Conservation (phyloP, 2,113 vertebrate species). For the Anolis carolinensis region DNA sequence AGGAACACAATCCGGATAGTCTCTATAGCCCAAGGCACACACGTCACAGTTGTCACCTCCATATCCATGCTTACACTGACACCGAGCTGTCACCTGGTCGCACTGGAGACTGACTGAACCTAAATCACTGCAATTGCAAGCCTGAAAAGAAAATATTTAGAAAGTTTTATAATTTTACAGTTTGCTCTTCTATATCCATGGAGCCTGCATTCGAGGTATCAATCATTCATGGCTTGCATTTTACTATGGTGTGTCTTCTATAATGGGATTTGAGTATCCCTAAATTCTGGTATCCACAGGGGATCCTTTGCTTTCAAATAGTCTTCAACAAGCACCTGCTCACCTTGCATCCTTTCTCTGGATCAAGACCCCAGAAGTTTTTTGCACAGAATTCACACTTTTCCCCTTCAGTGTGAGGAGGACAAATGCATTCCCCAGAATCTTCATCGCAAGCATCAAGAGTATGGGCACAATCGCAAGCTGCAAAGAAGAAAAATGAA, state of each 20-base stretch:
- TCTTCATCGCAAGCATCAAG: constrained; percentile 83
- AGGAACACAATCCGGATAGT: constrained; percentile 84
- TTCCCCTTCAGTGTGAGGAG: constrained; percentile 82
- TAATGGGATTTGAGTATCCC: too few relatives aligned
- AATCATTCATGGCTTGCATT: too few relatives aligned
- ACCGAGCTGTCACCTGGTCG: constrained; percentile 78
- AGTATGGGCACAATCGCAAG: constrained; percentile 89
- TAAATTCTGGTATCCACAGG: too few relatives aligned
- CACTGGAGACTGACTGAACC: constrained; percentile 82
- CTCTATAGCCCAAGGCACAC: constrained; percentile 84
- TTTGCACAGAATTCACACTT: constrained; percentile 84
- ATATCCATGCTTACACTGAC: constrained; percentile 81
- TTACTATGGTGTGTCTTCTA: too few relatives aligned
- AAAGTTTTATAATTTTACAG: too few relatives aligned
- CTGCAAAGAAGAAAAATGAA: constrained; percentile 69
- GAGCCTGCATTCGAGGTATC: too few relatives aligned
- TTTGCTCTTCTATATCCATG: too few relatives aligned
- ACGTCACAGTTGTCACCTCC: constrained; percentile 77
- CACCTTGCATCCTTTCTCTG: constrained; percentile 87
- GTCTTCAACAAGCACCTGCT: neutral
- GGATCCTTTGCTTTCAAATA: neutral
- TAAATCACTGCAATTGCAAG: constrained; percentile 81
- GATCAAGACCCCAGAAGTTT: constrained; percentile 84
- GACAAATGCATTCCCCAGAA: constrained; percentile 87
- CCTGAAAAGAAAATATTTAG: constrained; percentile 64